Evolutionary conservation across 30 jellyfish, hydroid and myxozoan species (phyloP).

Genomic region (Aurelia sp.): DNA sequence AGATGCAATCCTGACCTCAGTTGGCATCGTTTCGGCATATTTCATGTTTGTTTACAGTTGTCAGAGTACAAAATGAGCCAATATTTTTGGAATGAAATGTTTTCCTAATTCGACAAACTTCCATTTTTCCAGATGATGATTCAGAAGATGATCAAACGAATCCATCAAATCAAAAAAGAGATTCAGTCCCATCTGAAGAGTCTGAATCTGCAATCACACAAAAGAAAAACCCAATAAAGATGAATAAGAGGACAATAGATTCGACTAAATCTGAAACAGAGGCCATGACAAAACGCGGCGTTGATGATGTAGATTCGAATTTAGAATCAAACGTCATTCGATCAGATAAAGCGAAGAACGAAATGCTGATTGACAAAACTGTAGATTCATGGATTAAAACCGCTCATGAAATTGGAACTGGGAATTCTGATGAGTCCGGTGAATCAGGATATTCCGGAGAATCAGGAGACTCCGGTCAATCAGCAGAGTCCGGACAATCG

Average conservation of each 20-base stretch:
- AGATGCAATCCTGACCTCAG: no score
- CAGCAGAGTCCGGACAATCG: constrained; percentile 16
- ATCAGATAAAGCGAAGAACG: not conserved
- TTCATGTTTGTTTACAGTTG: no score
- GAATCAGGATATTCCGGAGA: constrained; percentile 3
- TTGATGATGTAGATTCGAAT: constrained; percentile 15
- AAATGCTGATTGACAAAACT: constrained; percentile 26
- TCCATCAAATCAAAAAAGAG: not conserved
- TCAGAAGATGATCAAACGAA: not conserved
- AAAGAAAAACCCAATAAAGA: not conserved
- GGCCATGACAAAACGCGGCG: constrained; percentile 10
- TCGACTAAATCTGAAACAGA: constrained; percentile 2
- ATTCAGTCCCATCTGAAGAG: constrained; percentile 1
- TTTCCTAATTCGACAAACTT: no score
- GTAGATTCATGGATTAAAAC: constrained; percentile 31
- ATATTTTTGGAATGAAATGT: no score
- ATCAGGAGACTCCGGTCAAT: constrained; percentile 18
- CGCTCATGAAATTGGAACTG: not conserved
- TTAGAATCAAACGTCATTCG: constrained; percentile 6
- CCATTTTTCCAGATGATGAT: not conserved
- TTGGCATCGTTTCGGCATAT: no score
- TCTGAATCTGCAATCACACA: not conserved
- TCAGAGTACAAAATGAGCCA: no score
- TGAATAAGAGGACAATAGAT: not conserved
- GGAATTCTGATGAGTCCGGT: constrained; percentile 14